Conservation (phyloP, 2,113 vertebrate species). For the Nesoenas mayeri region DNA sequence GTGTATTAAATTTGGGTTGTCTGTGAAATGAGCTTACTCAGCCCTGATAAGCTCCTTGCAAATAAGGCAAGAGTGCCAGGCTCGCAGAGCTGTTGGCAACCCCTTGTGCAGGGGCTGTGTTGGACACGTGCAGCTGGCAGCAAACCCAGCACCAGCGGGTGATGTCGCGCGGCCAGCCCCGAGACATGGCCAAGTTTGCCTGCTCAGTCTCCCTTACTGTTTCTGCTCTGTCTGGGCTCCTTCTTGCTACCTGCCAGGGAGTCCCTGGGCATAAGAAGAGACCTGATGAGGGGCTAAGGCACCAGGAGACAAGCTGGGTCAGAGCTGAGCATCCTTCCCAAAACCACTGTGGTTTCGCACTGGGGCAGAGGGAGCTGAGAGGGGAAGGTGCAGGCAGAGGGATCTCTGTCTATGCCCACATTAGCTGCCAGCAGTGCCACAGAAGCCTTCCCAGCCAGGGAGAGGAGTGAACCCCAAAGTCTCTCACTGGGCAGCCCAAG, state of each 20-base stretch:
- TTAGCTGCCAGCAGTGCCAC: not conserved
- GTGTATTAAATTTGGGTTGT: not conserved
- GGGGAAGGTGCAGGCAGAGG: not conserved
- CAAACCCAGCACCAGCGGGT: not conserved
- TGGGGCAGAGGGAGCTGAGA: not conserved
- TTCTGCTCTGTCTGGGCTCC: not conserved
- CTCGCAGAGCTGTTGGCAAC: not conserved
- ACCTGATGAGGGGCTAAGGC: not conserved
- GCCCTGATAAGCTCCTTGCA: not conserved
- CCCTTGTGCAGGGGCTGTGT: not conserved
- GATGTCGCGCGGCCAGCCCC: not conserved
- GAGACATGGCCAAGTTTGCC: not conserved
- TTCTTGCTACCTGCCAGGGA: not conserved
- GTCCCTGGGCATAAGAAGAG: not conserved
- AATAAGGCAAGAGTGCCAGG: not conserved
- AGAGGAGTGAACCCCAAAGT: fast-evolving
- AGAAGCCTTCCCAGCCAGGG: not conserved
- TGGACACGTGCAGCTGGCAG: not conserved
- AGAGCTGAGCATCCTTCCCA: not conserved
- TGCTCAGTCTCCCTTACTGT: not conserved
- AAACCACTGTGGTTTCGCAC: not conserved
- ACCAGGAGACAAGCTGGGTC: not conserved
- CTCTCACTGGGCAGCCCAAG: not conserved
- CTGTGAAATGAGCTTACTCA: not conserved
- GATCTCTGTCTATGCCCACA: not conserved